Base-by-base conservation (phyloP, 1,140 invertebrate species). In the Diuraphis noxia region DNA sequence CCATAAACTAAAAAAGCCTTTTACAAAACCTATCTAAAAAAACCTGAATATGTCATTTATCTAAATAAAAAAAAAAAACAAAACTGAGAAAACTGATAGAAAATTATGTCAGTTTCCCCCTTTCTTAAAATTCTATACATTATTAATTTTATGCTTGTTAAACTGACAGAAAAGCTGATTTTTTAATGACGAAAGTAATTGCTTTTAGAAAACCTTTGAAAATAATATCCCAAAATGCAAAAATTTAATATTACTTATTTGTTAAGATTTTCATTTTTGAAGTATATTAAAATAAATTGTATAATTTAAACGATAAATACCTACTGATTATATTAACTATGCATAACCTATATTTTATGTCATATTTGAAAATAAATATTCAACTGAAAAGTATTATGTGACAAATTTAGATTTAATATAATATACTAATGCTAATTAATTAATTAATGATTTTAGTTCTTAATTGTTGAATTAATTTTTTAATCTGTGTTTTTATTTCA, bases 401-500 rank as follows among this genome's bases (percentile, higher is more conserved):
- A 72, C 5, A 13, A n/a, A 72, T n/a, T 72, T 72, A 72, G 30
- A 72, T 72, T n/a, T n/a, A n/a, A 72, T 34, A 72, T 72, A 72
- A 17, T 63, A 63, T n/a, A 49, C 46, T 49, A 49, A 2, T 21
- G 23, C 2, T 49, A 23, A 63, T 34, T n/a, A 17, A 72, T n/a
- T 34, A n/a, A 72, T 72, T 72, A 49, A 17, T 63, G n/a, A 17
- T 63, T n/a, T 63, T n/a, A 63, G 56, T 17, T 17, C 30, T 13
- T n/a, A n/a, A 72, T 72, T 72, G 34, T 72, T 72, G n/a, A 72
- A 72, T 72, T 34, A n/a, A 72, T n/a, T n/a, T 72, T 72, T n/a
- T n/a, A 72, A n/a, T 86, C 9, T 89, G 2, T 43, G n/a, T 92
- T 85, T 25, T 88, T 92, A 88, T 93, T 93, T 93, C 94, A 98